A percentile compares a stretch with the other conserved stretches of the same genome.
Conservation (phyloP, 2,797 vertebrate genomes). For the Myripristis murdjan region DNA sequence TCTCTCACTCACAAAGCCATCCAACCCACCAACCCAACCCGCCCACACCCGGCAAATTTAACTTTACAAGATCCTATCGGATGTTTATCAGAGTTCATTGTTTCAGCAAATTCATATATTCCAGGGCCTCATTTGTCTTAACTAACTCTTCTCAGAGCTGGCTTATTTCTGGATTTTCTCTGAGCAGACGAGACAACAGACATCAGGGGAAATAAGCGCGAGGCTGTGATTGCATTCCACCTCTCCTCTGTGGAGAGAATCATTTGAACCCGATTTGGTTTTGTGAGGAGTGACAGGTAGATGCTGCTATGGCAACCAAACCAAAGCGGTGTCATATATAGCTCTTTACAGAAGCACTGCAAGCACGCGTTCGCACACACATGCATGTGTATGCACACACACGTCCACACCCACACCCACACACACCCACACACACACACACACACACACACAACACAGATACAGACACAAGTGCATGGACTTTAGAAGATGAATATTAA, state of each 20-base stretch:
- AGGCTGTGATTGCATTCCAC: conserved; percentile 71
- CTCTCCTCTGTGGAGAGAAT: conserved; percentile 64
- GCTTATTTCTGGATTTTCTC: conserved; percentile 53
- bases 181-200: conserved; percentile 59
- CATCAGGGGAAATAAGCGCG: conserved; percentile 79
- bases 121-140: conserved; percentile 48
- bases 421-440: not conserved
- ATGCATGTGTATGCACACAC: conserved; percentile 6
- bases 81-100: conserved; percentile 33
- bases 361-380: conserved; percentile 32
- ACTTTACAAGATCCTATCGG: conserved; percentile 16
- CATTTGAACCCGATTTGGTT: conserved; percentile 74
- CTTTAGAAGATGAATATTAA: conserved; percentile 69
- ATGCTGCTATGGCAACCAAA: conserved; percentile 85
- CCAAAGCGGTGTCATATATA: conserved; percentile 71
- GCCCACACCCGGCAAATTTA: conserved; percentile 2
- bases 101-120: conserved; percentile 49
- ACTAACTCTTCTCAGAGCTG: conserved; percentile 12
- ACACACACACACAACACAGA: conserved; percentile 32
- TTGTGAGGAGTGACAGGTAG: conserved; percentile 80
- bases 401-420: conserved; percentile 1
- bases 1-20: conserved; percentile 11
- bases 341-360: conserved; percentile 57
- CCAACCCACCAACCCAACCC: conserved; percentile 7
- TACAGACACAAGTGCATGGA: conserved; percentile 52